Evolutionary conservation across 2,797 vertebrate species (phyloP), one percentile per base, ranked within the genome.

Genomic region (Antrozous pallidus): DNA sequence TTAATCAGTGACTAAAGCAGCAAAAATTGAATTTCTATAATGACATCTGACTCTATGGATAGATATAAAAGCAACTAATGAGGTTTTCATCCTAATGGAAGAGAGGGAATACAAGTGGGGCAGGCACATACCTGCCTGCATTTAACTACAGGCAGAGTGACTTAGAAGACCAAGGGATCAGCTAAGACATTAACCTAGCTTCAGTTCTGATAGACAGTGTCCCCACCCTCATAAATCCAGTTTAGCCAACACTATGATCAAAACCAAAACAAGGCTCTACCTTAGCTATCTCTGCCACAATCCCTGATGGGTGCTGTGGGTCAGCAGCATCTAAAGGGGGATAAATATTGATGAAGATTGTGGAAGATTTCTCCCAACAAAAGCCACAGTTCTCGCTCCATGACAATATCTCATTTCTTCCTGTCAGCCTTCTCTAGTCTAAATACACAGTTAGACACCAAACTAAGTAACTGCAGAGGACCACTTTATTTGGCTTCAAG

Each of bases 1-100:
- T 40, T 84, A 70, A 75, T 82, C 73, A 77, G 56, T 33, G 90
- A 88, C n/a, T 78, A 63, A 90, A 90, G 85, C 40, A 67, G 70
- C 28, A 82, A 81, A 56, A 70, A 47, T 51, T 47, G 74, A 45
- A 56, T 81, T 84, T 95, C 67, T 70, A 3, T 88, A 77, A 78
- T 24, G 54, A 22, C 84, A 40, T 9, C 16, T 80, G 49, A 67
- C 61, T 26, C 61, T 74, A 40, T 17, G 45, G 40, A 69, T 6
- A 94, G 33, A 85, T 63, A 33, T 2, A 36, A 69, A 89, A 80
- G 20, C 75, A 88, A 47, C 18, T 28, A 51, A 4, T 6, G 45
- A 90, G 10, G 28, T 75, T 84, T 63, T 56, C 49, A 51, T 14
- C 31, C 54, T 22, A 40, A 58, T 40, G 24, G 58, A 20, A 86